Percentiles rank a stretch among this genome's conserved stretches.
Evolutionary conservation across 1,140 invertebrate species (phyloP).

Genomic region (Lepeophtheirus salmonis): DNA sequence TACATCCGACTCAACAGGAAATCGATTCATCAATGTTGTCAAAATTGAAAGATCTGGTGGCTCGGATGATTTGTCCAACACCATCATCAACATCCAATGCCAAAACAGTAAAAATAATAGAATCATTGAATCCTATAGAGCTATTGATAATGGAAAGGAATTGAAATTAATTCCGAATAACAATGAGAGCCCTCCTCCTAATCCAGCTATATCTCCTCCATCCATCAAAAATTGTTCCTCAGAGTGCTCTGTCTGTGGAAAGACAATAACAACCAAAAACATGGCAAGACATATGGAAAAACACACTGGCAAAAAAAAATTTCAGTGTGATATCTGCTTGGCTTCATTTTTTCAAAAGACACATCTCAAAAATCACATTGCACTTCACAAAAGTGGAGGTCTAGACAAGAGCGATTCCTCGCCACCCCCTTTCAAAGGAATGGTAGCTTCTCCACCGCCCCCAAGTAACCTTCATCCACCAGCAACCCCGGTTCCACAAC

Average conservation of each 20-base stretch:
- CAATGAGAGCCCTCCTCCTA: neutral
- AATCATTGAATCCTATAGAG: conserved; percentile 10
- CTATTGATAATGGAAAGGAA: conserved; percentile 9
- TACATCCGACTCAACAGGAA: neutral
- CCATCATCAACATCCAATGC: conserved; percentile 15
- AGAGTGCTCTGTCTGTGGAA: neutral
- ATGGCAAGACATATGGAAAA: conserved; percentile 2
- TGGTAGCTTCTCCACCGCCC: neutral
- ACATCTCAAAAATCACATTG: neutral
- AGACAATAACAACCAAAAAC: neutral
- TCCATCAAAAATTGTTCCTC: conserved; percentile 1
- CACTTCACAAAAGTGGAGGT: neutral
- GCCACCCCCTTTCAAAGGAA: too few relatives aligned
- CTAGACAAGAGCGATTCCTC: neutral
- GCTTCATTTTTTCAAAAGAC: neutral
- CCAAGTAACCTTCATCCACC: too few relatives aligned
- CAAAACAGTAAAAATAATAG: neutral
- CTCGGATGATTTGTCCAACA: neutral
- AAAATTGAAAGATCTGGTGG: conserved; percentile 7
- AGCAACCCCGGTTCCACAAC: too few relatives aligned
- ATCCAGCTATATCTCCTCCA: neutral
- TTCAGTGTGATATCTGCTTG: neutral
- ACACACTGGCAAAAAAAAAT: neutral
- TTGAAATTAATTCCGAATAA: neutral
- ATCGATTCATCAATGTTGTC: conserved; percentile 12